Evolutionary conservation across 2,113 vertebrate species (phyloP).

Genomic region (Hyperopisus bebe): DNA sequence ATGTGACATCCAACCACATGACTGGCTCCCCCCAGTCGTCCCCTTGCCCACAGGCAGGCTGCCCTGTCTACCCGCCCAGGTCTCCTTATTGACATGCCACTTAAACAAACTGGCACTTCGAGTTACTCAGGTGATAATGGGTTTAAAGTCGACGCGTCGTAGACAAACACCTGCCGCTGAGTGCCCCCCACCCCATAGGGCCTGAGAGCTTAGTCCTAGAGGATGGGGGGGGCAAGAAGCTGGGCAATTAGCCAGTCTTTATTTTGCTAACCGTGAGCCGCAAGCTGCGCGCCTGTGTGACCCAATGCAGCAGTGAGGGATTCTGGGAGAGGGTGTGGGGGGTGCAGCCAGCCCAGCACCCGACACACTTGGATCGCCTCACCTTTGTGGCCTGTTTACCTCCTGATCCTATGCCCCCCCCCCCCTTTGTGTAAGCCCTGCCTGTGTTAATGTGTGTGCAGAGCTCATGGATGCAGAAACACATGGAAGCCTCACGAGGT

Average conservation of each 20-base stretch:
- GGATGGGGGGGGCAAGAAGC: background rate
- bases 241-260: background rate
- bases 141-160: conserved; percentile 51
- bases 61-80: background rate
- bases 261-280: background rate
- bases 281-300: background rate
- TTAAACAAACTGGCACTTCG: conserved; percentile 34
- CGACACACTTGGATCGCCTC: background rate
- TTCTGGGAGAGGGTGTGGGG: background rate
- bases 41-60: background rate
- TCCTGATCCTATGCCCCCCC: background rate
- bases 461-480: background rate
- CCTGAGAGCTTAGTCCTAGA: background rate
- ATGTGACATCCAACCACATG: conserved; percentile 39
- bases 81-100: conserved; percentile 34
- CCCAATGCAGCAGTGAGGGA: background rate
- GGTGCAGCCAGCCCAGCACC: background rate
- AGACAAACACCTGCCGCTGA: conserved; percentile 38
- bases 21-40: background rate
- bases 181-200: background rate
- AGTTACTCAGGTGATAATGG: conserved; percentile 49
- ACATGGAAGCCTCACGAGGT: background rate
- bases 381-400: background rate
- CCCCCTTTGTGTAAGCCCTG: background rate
- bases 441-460: background rate